Evolutionary conservation across 2,797 vertebrate genomes (phyloP).

Genomic region (Synanceia verrucosa): DNA sequence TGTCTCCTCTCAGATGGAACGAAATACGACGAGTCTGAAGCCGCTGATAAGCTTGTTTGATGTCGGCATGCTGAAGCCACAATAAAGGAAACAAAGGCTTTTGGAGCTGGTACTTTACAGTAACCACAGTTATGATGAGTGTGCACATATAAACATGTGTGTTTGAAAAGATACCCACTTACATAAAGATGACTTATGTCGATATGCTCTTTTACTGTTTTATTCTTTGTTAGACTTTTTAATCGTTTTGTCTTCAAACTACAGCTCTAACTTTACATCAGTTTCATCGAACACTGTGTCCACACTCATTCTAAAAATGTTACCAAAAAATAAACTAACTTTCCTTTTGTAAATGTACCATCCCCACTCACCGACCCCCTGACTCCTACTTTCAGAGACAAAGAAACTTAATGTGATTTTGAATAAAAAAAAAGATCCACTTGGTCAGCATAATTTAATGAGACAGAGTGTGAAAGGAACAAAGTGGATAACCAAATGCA

Average conservation of each 20-base stretch:
- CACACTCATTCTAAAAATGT: background rate
- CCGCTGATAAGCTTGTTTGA: constrained; percentile 67
- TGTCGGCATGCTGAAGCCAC: constrained; percentile 62
- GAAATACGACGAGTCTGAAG: constrained; percentile 56
- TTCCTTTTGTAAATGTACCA: background rate
- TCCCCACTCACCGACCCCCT: constrained; percentile 13
- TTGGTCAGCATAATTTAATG: constrained; percentile 71
- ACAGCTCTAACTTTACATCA: background rate
- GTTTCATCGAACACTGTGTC: background rate
- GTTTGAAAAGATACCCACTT: constrained; percentile 4
- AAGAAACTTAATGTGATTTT: constrained; percentile 55
- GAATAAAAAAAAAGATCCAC: constrained; percentile 38
- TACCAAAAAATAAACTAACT: constrained; percentile 3
- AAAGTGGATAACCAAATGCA: constrained; percentile 71
- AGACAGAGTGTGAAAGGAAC: constrained; percentile 70
- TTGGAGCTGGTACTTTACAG: constrained; percentile 30
- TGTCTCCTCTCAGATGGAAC: constrained; percentile 52
- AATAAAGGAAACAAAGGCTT: constrained; percentile 66
- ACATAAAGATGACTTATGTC: background rate
- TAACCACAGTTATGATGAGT: constrained; percentile 53
- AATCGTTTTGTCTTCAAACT: background rate
- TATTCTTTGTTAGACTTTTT: background rate
- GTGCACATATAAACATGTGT: constrained; percentile 2
- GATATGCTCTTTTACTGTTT: background rate
- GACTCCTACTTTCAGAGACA: constrained; percentile 45